Base-by-base conservation (phyloP, 2,888 invertebrate species). In the Morinoia aosen region DNA sequence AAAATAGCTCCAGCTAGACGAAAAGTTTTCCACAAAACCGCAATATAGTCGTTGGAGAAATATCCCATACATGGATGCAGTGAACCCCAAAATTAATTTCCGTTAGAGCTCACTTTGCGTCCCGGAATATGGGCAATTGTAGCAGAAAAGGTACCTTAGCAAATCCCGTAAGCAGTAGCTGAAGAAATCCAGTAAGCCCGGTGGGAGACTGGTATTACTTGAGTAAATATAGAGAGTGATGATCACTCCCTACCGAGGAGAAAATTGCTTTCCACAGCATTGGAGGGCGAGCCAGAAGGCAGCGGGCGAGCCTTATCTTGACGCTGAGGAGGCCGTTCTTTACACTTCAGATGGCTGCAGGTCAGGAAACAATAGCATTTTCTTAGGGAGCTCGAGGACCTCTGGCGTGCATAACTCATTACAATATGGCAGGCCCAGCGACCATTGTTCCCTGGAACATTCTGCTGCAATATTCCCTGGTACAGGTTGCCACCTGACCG, bases 341-440 rank as follows among this genome's bases (percentile, higher is more conserved):
- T 93, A 93, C 93, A 93, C 93, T 33, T 93, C 48, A 33, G 93
- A 93, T 93, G 93, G 93, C 48, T 48, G 93, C 93, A 93, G 93
- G 93, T 93, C 93, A 93, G 93, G 93, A 93, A 93, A 93, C 93
- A 93, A 93, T 93, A 57, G 93, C 93, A 93, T 93, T 93, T 93
- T 56, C 93, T 57, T 48, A 40, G 90, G 48, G 93, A 57, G 93
- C n/a, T 57, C 58, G 93, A 93, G 93, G 93, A 93, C 93, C 57
- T 16, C 57, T 93, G 5, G 93, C 56, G 57, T 33, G 93, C 39
- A 48, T 93, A 93, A 93, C 93, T 93, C 93, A 93, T 93, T 93
- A 57, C 93, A 93, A 93, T 93, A 93, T 93, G 93, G 93, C 93
- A 93, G 93, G 93, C 57, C 93, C n/a, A 93, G 93, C 39, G 93